A percentile compares a stretch with the other conserved stretches of the same genome.
phyloP scores from a whole-genome alignment of 2,113 vertebrate species.

The Cyrtonyx montezumae region DNA sequence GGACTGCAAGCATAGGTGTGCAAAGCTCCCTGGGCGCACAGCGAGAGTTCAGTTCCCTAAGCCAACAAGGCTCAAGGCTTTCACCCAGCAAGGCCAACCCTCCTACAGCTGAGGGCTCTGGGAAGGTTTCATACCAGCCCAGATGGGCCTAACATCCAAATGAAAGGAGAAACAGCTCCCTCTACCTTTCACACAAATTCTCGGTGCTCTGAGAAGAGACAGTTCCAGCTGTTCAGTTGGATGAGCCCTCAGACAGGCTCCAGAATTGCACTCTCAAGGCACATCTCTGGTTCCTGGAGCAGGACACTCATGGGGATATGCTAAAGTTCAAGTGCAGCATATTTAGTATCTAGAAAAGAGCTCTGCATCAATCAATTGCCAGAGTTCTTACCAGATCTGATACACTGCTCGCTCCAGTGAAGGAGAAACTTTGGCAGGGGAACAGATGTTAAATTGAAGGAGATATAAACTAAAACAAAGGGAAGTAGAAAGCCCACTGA shows the following conservation, averaged over 20 bases:
- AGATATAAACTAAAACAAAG: neutral
- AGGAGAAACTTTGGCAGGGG: neutral
- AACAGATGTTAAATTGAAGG: neutral
- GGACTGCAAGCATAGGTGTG: neutral
- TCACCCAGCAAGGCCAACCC: neutral
- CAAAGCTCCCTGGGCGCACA: neutral
- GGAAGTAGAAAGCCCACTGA: neutral
- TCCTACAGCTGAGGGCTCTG: neutral
- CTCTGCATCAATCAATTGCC: neutral
- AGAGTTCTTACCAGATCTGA: neutral
- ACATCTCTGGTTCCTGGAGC: neutral
- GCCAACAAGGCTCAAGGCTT: neutral
- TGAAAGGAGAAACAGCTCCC: conserved; percentile 26
- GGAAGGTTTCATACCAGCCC: fast-evolving
- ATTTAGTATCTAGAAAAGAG: neutral
- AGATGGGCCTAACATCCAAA: neutral
- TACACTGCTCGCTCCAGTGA: neutral
- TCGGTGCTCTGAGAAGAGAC: fast-evolving
- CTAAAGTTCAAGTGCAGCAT: fast-evolving
- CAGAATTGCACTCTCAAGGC: neutral
- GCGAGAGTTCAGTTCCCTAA: neutral
- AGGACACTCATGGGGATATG: neutral
- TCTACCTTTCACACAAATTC: conserved; percentile 11
- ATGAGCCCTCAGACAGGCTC: neutral
- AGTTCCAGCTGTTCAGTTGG: neutral